Evolutionary conservation across 2,113 vertebrate species (phyloP).

Genomic region (Monopterus albus): DNA sequence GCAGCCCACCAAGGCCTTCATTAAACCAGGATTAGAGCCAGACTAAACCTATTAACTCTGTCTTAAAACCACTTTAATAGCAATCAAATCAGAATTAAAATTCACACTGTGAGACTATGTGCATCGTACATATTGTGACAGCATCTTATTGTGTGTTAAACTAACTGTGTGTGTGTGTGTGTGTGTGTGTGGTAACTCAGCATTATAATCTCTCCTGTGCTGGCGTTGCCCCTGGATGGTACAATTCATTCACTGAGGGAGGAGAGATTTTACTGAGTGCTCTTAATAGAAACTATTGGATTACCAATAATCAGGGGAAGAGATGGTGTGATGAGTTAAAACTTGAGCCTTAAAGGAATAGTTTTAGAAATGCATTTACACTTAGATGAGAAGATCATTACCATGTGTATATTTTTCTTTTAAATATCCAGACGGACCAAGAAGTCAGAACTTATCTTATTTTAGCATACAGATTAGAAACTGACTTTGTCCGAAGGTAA

Average conservation of each 20-base stretch:
- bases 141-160: slow-evolving; percentile 21
- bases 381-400: too few species aligned
- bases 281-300: slow-evolving; percentile 34
- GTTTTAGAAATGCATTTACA: too few species aligned
- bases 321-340: not conserved
- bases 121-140: slow-evolving; percentile 35
- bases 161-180: slow-evolving; percentile 18
- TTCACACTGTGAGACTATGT: slow-evolving; percentile 58
- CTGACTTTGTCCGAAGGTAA: too few species aligned
- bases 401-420: too few species aligned
- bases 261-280: slow-evolving; percentile 28
- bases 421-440: too few species aligned
- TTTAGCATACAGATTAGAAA: too few species aligned
- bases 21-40: slow-evolving; percentile 93
- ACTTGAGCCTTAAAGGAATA: too few species aligned
- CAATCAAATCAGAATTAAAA: slow-evolving; percentile 83
- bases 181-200: slow-evolving; percentile 28
- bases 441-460: too few species aligned
- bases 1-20: slow-evolving; percentile 87
- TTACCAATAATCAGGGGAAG: slow-evolving; percentile 44
- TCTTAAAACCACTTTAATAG: slow-evolving; percentile 75
- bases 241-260: slow-evolving; percentile 28
- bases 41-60: slow-evolving; percentile 75
- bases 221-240: slow-evolving; percentile 16
- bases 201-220: slow-evolving; percentile 33